Evolutionary conservation across 1,140 invertebrate species (phyloP).

Genomic region (Stegodyphus mimosarum): DNA sequence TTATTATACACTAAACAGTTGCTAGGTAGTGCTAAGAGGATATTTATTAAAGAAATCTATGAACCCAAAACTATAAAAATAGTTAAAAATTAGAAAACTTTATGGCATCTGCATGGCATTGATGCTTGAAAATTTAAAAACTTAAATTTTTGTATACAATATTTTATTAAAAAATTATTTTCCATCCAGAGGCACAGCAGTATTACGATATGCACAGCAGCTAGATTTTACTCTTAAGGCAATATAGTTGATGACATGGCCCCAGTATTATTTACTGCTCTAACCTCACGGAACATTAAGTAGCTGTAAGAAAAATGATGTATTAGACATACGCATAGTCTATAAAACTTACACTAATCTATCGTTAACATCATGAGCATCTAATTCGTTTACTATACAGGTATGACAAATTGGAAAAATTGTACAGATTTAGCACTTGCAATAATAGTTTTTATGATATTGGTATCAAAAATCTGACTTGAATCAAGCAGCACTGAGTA

Average conservation of each 20-base stretch:
- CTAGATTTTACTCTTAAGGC: slow-evolving; percentile 54
- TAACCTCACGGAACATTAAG: slow-evolving; percentile 43
- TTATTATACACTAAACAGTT: too few relatives aligned
- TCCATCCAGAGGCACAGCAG: slow-evolving; percentile 55
- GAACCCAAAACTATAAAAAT: slow-evolving; percentile 38
- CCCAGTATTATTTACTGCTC: slow-evolving; percentile 28
- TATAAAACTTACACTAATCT: slow-evolving; percentile 30
- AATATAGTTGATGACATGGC: slow-evolving; percentile 58
- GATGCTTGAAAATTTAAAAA: not conserved
- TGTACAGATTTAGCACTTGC: slow-evolving; percentile 34
- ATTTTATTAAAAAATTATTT: slow-evolving; percentile 52
- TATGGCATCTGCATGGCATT: slow-evolving; percentile 29
- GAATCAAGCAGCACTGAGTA: slow-evolving; percentile 19
- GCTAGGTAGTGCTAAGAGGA: too few relatives aligned
- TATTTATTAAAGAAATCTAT: slow-evolving; percentile 13
- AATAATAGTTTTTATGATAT: slow-evolving; percentile 17
- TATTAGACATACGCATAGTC: slow-evolving; percentile 26
- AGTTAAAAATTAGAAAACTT: slow-evolving; percentile 46
- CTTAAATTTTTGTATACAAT: slow-evolving; percentile 33
- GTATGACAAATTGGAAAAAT: slow-evolving; percentile 22
- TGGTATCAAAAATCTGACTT: slow-evolving; percentile 43
- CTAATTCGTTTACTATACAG: not conserved
- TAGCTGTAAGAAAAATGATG: slow-evolving; percentile 31
- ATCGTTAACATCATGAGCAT: not conserved
- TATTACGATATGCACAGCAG: slow-evolving; percentile 54